phyloP scores from a whole-genome alignment of 2,888 invertebrate genomes.

The Unio pictorum region DNA sequence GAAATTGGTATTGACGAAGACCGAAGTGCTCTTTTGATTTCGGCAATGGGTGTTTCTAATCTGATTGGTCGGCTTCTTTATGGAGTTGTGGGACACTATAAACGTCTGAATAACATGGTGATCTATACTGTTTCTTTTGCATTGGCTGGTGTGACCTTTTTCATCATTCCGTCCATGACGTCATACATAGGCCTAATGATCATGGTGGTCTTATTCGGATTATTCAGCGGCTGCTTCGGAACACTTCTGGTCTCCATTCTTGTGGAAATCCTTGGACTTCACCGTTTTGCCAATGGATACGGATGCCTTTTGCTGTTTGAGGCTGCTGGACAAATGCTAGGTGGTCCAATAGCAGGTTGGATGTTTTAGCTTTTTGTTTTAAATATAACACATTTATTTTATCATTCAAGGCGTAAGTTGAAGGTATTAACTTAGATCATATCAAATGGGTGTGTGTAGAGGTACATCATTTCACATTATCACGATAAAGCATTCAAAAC shows the following conservation, averaged over 20 bases:
- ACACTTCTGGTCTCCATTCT: constrained; percentile 39
- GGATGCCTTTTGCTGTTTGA: constrained; percentile 48
- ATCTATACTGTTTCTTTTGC: constrained; percentile 36
- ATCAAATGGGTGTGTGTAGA: no score
- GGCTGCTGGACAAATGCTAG: constrained; percentile 46
- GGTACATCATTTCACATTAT: no score
- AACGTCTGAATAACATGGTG: constrained; percentile 22
- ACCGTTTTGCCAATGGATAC: constrained; percentile 44
- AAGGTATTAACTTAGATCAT: neutral
- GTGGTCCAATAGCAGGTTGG: constrained; percentile 51
- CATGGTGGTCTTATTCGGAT: constrained; percentile 38
- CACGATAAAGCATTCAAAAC: no score
- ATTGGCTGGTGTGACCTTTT: constrained; percentile 36
- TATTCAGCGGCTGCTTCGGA: constrained; percentile 45
- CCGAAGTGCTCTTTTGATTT: constrained; percentile 41
- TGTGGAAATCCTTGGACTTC: constrained; percentile 39
- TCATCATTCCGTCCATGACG: constrained; percentile 25
- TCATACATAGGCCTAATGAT: constrained; percentile 32
- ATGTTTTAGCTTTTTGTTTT: neutral
- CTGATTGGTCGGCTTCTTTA: constrained; percentile 44
- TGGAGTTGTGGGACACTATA: constrained; percentile 36
- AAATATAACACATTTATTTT: neutral
- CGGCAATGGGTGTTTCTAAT: constrained; percentile 47
- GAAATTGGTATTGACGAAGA: constrained; percentile 31
- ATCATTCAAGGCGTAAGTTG: neutral